A percentile compares a stretch with the other conserved stretches of the same genome.
Conservation (phyloP, 2,113 vertebrate species). For the Otocyon megalotis region DNA sequence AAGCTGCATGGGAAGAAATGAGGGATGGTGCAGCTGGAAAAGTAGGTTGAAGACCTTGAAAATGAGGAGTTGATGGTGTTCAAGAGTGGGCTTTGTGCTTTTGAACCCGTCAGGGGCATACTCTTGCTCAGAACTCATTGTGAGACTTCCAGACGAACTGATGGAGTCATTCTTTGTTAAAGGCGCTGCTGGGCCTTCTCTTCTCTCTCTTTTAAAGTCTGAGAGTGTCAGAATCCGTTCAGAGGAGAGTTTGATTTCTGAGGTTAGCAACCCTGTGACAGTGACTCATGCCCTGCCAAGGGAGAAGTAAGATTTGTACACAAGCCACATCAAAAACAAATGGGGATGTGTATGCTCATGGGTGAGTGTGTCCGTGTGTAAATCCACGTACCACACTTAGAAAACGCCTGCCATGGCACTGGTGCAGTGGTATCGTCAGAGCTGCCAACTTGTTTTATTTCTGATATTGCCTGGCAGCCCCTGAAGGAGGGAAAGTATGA, state of each 20-base stretch:
- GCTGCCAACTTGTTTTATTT: slow-evolving; percentile 83
- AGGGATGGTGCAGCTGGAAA: background rate
- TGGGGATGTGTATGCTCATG: fast-evolving
- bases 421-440: slow-evolving; percentile 36
- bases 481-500: slow-evolving; percentile 82
- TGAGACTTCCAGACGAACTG: background rate
- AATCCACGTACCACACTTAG: background rate
- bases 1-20: background rate
- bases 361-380: background rate
- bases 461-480: slow-evolving; percentile 77
- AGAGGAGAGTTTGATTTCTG: background rate
- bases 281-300: background rate
- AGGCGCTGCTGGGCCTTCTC: background rate
- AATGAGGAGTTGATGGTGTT: too few species aligned
- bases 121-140: background rate
- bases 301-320: background rate
- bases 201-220: background rate
- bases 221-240: background rate
- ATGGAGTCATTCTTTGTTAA: background rate
- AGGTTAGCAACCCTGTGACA: background rate
- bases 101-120: fast-evolving
- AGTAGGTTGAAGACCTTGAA: background rate
- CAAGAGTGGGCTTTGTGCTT: background rate
- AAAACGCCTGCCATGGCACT: background rate
- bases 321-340: background rate